Evolutionary conservation across 2,797 vertebrate genomes (phyloP), one percentile per base, ranked within the genome.

Genomic region (Hydrolagus colliei): DNA sequence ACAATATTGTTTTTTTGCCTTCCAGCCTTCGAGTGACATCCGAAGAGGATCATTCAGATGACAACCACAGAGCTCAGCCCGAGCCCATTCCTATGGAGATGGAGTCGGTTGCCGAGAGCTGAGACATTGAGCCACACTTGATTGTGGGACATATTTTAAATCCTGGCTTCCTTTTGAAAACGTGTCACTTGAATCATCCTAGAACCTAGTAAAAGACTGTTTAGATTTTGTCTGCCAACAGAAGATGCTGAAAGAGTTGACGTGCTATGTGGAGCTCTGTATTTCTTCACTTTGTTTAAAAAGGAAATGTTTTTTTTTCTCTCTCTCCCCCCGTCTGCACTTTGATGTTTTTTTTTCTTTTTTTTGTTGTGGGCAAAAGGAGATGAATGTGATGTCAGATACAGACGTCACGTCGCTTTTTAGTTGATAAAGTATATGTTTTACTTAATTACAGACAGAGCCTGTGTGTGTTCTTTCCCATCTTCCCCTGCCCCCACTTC

Each of bases 121-220:
- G 32, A 84, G 27, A 18, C 79, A 68, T 71, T 71, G 79, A 71
- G 32, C 32, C 65, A 10, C 20, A 84, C 18, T 71, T 32, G 11
- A 84, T 63, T 52, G 13, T 84, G 79, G 79, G 79, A 84, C 79
- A 71, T 14, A 35, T 84, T 84, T 71, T 67, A 84, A 84, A 67
- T 68, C 71, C 79, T 84, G 79, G 79, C 63, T 84, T 84, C 16
- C 32, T 84, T 84, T 84, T 63, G 68, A 84, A 84, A 35, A 84
- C 52, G 67, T 84, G 79, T 84, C 79, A 84, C 79, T 84, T 84
- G 79, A 84, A 84, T 84, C 32, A 35, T 84, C 79, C 79, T 84
- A 71, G 79, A 84, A 84, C 7, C 79, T 84, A 84, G 79, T 84
- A 84, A 84, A 27, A 84, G 79, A n/a, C 79, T 71, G 74, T 76